Conservation (phyloP, 2,113 vertebrate genomes). For the Scytalopus superciliaris region DNA sequence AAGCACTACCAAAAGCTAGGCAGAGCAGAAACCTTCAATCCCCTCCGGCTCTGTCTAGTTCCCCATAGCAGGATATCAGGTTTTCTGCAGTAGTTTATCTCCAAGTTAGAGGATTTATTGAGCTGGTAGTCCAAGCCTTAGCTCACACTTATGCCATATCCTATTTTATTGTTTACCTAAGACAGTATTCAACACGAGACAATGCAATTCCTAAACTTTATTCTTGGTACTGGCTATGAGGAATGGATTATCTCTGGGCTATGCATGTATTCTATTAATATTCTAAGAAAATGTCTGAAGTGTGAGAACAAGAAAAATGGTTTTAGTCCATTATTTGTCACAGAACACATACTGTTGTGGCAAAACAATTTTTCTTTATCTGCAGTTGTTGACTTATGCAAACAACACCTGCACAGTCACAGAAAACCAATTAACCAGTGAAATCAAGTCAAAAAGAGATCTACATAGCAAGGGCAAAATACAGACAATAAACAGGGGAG, state of each 20-base stretch:
- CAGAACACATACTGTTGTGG: neutral
- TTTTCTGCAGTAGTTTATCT: neutral
- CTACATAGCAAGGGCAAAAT: neutral
- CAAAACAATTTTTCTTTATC: neutral
- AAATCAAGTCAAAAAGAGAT: neutral
- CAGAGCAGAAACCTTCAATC: neutral
- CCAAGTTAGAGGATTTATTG: neutral
- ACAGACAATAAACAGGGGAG: neutral
- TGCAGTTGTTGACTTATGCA: neutral
- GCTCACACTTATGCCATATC: neutral
- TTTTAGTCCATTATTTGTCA: neutral
- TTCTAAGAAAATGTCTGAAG: neutral
- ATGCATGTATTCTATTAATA: neutral
- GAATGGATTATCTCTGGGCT: neutral
- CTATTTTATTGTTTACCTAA: neutral
- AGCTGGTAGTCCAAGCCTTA: neutral
- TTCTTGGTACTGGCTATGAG: neutral
- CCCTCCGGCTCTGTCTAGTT: neutral
- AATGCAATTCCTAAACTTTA: neutral
- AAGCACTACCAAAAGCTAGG: neutral
- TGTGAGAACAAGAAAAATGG: neutral
- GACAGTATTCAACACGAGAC: neutral
- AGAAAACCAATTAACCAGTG: neutral
- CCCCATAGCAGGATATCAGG: neutral
- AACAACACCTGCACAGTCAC: neutral